Evolutionary conservation across 2,797 vertebrate species (phyloP), one percentile per base, ranked within the genome.

Genomic region (Vultur gryphus): DNA sequence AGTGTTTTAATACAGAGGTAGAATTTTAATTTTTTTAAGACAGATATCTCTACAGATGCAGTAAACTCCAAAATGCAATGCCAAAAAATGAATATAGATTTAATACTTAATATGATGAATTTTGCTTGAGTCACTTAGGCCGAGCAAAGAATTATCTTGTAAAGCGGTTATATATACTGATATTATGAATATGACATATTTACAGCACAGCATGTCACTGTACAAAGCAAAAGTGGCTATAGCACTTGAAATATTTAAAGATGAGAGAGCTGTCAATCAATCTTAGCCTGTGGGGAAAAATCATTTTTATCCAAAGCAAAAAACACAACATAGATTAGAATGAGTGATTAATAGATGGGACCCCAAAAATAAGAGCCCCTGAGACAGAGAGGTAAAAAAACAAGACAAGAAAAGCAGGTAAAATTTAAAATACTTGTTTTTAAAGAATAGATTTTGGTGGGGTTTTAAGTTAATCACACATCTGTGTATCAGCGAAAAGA

Each of bases 41-140:
- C 19, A 46, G 7, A 4, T 58, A 46, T 31, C 26, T 49, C 46
- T 46, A 82, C 8, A 28, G 58, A 80, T 35, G 18, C 31, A 91
- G 2, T 54, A 88, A 95, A 90, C 44, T 88, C 29, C 86, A 94
- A 91, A 93, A 54, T 67, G 17, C 14, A 75, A 37, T 87, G n/a
- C 62, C 25, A 90, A 87, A 77, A 86, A 94, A 57, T 16, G 64
- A 39, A 55, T 70, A 49, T 13, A 57, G 13, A 52, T 78, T 83
- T 81, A 49, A 75, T 67, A 83, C 25, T 81, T 91, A 67, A 62
- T 76, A 54, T 58, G 0, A 75, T 67, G 2, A 49, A 64, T 83
- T 91, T 76, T 77, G 12, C 23, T 84, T 51, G 75, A 55, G 37
- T 95, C 46, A 57, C 28, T 70, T 44, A 71, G 26, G 17, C 31